A percentile compares a stretch with the other conserved stretches of the same genome.
These are phyloP conservation scores for Melanostigma gelatinosum DNA, from an alignment of 2,113 vertebrate genomes.

Conservation along the genomic window DNA sequence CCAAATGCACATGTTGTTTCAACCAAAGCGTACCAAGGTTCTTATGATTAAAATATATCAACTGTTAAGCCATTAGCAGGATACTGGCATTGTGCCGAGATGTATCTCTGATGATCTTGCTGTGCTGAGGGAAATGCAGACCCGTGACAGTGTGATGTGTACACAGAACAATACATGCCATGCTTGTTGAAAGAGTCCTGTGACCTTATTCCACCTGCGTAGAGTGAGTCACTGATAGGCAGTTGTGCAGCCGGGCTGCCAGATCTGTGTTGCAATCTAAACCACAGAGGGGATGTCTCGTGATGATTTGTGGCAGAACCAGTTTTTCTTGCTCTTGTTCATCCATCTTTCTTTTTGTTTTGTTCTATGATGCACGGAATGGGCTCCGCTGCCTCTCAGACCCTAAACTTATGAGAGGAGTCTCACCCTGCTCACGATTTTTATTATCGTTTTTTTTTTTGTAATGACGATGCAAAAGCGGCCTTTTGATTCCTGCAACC, in stretches of 20 bases:
- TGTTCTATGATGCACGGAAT: constrained; percentile 38
- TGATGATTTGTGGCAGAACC: constrained; percentile 29
- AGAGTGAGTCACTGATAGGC: constrained; percentile 23
- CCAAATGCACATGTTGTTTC: constrained; percentile 82
- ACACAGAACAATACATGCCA: constrained; percentile 35
- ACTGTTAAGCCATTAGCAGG: constrained; percentile 33
- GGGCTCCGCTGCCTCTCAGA: constrained; percentile 50
- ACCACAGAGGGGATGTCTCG: constrained; percentile 24
- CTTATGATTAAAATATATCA: constrained; percentile 61
- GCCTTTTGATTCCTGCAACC: constrained; percentile 80
- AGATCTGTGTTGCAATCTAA: constrained; percentile 7
- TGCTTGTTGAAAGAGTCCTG: constrained; percentile 38
- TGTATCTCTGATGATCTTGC: constrained; percentile 36
- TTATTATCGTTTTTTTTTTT: constrained; percentile 43
- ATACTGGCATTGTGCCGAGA: constrained; percentile 41
- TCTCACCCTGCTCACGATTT: constrained; percentile 37
- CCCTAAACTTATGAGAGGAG: constrained; percentile 41
- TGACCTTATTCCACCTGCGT: constrained; percentile 51
- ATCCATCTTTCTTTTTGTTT: constrained; percentile 12
- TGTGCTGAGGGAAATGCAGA: constrained; percentile 46
- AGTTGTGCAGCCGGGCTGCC: neutral
- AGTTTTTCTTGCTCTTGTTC: constrained; percentile 34
- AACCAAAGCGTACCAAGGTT: constrained; percentile 80
- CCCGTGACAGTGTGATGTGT: constrained; percentile 46
- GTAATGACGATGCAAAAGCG: constrained; percentile 67